Evolutionary conservation across 2,888 invertebrate species (phyloP).

Genomic region (Creontiades dilutus): DNA sequence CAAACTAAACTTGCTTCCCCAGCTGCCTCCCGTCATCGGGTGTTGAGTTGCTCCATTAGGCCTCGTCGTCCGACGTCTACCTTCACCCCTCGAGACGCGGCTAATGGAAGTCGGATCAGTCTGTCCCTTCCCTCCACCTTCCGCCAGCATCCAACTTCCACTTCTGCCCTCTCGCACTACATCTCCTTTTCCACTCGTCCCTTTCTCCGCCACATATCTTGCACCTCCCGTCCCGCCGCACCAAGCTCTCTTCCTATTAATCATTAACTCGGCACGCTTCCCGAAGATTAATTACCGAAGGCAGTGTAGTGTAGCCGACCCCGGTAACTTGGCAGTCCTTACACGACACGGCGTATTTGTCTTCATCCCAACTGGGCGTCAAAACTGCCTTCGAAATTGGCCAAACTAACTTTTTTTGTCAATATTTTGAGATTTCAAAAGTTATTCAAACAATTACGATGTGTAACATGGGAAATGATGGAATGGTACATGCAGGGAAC

Average conservation of each 20-base stretch:
- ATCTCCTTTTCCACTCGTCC: too few relatives aligned
- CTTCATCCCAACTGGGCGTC: not conserved
- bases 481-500: too few relatives aligned
- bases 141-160: not conserved
- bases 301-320: not conserved
- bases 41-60: conserved; percentile 50
- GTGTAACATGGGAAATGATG: too few relatives aligned
- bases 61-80: conserved; percentile 29
- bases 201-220: too few relatives aligned
- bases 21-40: conserved; percentile 5
- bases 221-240: too few relatives aligned
- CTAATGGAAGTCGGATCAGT: conserved; percentile 53
- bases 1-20: not conserved
- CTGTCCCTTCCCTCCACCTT: not conserved
- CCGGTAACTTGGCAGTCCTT: not conserved
- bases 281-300: conserved; percentile 41
- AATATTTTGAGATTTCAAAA: too few relatives aligned
- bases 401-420: too few relatives aligned
- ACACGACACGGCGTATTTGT: conserved; percentile 31
- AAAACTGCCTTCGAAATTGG: not conserved
- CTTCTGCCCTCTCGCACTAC: not conserved
- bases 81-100: not conserved
- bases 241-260: conserved; percentile 47
- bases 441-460: too few relatives aligned
- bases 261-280: conserved; percentile 38